A percentile compares a stretch with the other conserved stretches of the same genome.
phyloP scores from a whole-genome alignment of 2,888 invertebrate genomes.

The Patella caerulea region DNA sequence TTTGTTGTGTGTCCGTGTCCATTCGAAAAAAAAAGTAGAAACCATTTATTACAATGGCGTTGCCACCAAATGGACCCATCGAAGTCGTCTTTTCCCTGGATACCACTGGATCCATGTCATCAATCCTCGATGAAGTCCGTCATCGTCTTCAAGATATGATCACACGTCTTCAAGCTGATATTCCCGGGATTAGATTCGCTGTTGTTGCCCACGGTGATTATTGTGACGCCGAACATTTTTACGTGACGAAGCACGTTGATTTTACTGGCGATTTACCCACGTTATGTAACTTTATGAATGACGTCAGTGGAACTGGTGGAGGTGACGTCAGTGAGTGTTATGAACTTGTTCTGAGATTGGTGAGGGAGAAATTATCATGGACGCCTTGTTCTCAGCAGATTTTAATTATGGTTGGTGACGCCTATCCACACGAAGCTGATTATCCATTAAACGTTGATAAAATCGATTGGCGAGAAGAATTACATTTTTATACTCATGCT shows the following conservation, averaged over 20 bases:
- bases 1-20: too few relatives aligned
- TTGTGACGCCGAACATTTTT: constrained; percentile 58
- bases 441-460: constrained; percentile 49
- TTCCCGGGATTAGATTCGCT: constrained; percentile 61
- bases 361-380: constrained; percentile 52
- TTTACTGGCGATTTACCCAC: constrained; percentile 53
- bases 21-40: too few relatives aligned
- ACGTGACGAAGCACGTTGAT: constrained; percentile 62
- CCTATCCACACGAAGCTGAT: constrained; percentile 58
- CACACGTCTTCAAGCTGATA: constrained; percentile 63
- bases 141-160: constrained; percentile 60
- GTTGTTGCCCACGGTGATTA: constrained; percentile 69
- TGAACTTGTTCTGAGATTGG: constrained; percentile 60
- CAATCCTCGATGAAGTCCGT: constrained; percentile 57
- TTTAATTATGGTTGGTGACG: constrained; percentile 66
- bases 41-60: too few relatives aligned
- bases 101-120: constrained; percentile 64
- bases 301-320: constrained; percentile 58
- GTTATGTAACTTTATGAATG: constrained; percentile 55
- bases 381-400: constrained; percentile 55
- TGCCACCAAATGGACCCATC: constrained; percentile 48
- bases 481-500: constrained; percentile 34
- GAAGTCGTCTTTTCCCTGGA: constrained; percentile 64
- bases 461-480: constrained; percentile 61
- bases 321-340: constrained; percentile 67